Conservation (phyloP, 2,888 invertebrate genomes). For the Tethea ocularis region DNA sequence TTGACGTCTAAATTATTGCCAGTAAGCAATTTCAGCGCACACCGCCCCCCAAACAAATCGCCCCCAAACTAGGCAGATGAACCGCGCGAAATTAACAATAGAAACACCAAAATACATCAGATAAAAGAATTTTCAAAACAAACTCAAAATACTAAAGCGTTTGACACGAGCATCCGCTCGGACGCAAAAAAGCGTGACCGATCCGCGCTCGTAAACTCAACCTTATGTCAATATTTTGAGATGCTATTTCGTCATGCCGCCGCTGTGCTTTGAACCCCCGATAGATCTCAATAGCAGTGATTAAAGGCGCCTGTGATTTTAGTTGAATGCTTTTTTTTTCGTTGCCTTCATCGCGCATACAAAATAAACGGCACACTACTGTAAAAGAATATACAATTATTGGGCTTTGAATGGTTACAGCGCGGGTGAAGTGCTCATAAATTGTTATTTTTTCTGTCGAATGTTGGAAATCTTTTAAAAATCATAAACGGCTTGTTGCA, state of each 20-base stretch:
- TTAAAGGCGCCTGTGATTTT: conserved; percentile 84
- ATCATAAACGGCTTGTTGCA: conserved; percentile 69
- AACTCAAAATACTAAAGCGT: conserved; percentile 84
- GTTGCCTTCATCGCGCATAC: conserved; percentile 76
- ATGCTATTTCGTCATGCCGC: conserved; percentile 66
- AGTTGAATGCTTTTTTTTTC: conserved; percentile 79
- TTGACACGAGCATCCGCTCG: conserved; percentile 84
- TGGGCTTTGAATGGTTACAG: conserved; percentile 82
- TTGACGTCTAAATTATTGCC: conserved; percentile 84
- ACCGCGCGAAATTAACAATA: conserved; percentile 69
- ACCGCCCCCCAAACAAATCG: conserved; percentile 70
- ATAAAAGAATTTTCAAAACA: conserved; percentile 85
- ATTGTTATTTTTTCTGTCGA: conserved; percentile 75
- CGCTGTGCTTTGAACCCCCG: conserved; percentile 77
- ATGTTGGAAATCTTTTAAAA: conserved; percentile 76
- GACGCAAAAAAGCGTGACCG: conserved; percentile 74
- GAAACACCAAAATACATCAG: conserved; percentile 80
- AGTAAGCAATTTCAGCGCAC: conserved; percentile 70
- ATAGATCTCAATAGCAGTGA: conserved; percentile 84
- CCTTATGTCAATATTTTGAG: conserved; percentile 73
- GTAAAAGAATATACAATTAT: conserved; percentile 84
- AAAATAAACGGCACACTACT: conserved; percentile 81
- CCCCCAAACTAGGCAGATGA: conserved; percentile 73
- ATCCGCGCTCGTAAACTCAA: conserved; percentile 62
- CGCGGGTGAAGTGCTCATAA: conserved; percentile 83